Conservation (phyloP, 2,797 vertebrate species). For the Phataginus tricuspis region DNA sequence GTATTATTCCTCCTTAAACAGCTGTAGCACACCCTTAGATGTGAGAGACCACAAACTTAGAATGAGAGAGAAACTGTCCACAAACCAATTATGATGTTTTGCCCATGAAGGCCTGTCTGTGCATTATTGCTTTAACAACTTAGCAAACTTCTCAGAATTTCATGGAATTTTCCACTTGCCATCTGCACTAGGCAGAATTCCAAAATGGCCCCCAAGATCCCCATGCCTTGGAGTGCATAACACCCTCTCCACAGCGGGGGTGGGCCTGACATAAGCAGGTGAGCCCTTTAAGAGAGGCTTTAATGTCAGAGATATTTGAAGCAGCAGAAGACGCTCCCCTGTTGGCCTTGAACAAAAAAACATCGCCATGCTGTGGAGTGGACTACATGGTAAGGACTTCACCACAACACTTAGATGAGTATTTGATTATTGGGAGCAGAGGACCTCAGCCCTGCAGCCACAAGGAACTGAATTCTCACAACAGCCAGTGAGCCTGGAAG, state of each 20-base stretch:
- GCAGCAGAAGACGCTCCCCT: neutral
- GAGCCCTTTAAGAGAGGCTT: neutral
- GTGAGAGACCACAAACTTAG: neutral
- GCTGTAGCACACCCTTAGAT: neutral
- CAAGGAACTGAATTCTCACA: neutral
- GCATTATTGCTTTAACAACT: neutral
- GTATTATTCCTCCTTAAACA: neutral
- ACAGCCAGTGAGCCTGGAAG: neutral
- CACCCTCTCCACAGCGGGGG: neutral
- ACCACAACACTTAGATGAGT: too few relatives aligned
- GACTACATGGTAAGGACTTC: rapidly evolving
- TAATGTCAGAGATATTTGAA: neutral
- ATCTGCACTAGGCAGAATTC: neutral
- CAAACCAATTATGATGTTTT: neutral
- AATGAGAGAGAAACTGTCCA: neutral
- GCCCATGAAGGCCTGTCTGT: neutral
- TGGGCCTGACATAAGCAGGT: neutral
- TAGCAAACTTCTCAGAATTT: neutral
- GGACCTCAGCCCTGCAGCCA: neutral
- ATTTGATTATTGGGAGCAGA: neutral
- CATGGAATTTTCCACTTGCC: neutral
- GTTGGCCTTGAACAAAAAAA: neutral
- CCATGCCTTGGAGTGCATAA: rapidly evolving
- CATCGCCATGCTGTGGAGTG: rapidly evolving
- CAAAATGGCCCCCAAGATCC: neutral